Evolutionary conservation across 2,797 vertebrate genomes (phyloP).

Genomic region (Carduelis carduelis): DNA sequence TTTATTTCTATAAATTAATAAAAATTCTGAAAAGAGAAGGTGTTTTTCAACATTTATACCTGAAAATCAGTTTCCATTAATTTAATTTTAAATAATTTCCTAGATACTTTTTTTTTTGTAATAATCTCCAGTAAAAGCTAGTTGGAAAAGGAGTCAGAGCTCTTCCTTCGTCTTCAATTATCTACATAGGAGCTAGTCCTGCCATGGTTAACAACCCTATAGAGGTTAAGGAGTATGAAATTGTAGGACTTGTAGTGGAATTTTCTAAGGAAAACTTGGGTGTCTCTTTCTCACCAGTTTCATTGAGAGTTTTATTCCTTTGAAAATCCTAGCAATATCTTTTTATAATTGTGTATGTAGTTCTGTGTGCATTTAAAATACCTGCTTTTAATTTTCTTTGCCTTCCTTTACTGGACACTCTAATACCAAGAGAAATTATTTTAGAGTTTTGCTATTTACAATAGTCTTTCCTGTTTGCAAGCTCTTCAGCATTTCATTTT

Average conservation of each 20-base stretch:
- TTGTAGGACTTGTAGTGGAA: neutral
- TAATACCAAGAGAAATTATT: neutral
- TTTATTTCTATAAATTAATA: neutral
- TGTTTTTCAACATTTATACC: neutral
- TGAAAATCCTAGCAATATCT: neutral
- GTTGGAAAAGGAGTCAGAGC: neutral
- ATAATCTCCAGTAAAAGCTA: neutral
- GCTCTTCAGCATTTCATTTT: constrained; percentile 56
- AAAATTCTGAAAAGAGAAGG: neutral
- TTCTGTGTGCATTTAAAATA: neutral
- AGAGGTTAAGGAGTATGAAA: neutral
- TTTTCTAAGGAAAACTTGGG: neutral
- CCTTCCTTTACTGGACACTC: neutral
- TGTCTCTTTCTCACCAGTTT: neutral
- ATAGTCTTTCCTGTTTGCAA: neutral
- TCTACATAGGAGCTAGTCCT: neutral
- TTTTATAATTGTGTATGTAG: neutral
- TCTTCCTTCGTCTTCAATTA: neutral
- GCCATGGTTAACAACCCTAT: neutral
- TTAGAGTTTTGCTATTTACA: neutral
- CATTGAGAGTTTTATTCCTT: neutral
- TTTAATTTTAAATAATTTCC: neutral
- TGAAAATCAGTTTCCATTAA: constrained; percentile 4
- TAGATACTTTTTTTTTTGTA: neutral
- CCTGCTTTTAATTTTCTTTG: neutral